Evolutionary conservation across 2,113 vertebrate species (phyloP), one percentile per base, ranked within the genome.

Genomic region (Thamnaconus septentrionalis): DNA sequence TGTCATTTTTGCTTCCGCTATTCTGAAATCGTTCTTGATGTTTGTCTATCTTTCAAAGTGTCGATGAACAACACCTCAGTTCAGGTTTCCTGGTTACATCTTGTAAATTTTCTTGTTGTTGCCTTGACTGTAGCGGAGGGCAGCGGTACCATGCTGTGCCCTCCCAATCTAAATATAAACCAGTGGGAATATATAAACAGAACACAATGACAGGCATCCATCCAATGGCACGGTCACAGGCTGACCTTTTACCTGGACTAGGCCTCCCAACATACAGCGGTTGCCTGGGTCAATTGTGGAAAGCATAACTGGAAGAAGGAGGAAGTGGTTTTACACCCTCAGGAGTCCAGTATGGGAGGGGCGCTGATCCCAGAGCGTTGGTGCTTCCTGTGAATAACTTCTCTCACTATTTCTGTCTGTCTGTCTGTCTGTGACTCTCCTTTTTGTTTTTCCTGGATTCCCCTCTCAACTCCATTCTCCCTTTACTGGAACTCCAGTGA

Each of bases 151-250:
- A 49, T 54, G 49, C 68, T 58, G 71, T 8, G 53, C 57, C 52
- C 77, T 67, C 60, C 67, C 54, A 54, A 63, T 73, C 79, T 81
- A 88, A 85, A 87, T 83, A 84, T 83, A 88, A 65, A 69, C 56
- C 64, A 73, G 43, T 66, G 66, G 66, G 68, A 83, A 78, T 81
- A 47, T 72, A 73, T 77, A 79, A 75, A 79, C 73, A 73, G 59
- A 77, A 76, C 73, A 86, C 79, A 31, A 31, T 31, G 64, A 78
- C 66, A 55, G 53, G 65, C 71, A 58, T 62, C 61, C 46, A 60
- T 76, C 61, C 64, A 78, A 64, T 53, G 59, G 47, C 54, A 61
- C 61, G 56, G 59, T 79, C 69, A 61, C 70, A 64, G 51, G 9
- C 10, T 71, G 74, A 81, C 77, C 78, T 87, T 82, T 84, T 72